These are phyloP conservation scores for Pogonocherus hispidulus DNA, from an alignment of 2,888 invertebrate genomes.

Conservation along the genomic window DNA sequence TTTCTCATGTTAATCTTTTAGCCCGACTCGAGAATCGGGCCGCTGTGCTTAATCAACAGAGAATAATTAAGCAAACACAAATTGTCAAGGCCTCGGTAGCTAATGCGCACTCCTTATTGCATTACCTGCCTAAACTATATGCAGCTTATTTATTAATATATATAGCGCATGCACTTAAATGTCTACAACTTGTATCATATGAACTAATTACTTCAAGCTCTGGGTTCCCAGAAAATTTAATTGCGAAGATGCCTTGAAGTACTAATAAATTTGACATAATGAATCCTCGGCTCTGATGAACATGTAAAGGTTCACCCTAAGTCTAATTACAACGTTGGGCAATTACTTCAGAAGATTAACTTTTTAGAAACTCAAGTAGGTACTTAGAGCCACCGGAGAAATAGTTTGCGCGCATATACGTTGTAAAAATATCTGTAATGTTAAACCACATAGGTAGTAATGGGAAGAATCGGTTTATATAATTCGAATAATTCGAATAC, in stretches of 20 bases:
- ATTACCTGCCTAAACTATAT: conserved; percentile 1
- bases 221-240: conserved; percentile 14
- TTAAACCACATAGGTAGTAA: too few species aligned
- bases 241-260: conserved; percentile 20
- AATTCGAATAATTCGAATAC: too few species aligned
- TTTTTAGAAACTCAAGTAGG: background rate
- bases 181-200: conserved; percentile 13
- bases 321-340: background rate
- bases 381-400: background rate
- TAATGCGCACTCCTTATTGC: background rate
- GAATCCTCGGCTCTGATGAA: background rate
- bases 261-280: conserved; percentile 11
- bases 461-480: too few species aligned
- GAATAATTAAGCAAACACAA: background rate
- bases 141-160: conserved; percentile 21
- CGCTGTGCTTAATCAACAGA: too few species aligned
- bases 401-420: background rate
- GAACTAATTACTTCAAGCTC: conserved; percentile 12
- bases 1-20: too few species aligned
- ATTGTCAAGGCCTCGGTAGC: background rate
- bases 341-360: background rate
- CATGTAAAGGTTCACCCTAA: background rate
- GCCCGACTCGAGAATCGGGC: too few species aligned
- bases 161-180: conserved; percentile 16
- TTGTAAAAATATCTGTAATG: too few species aligned